Percentiles rank a stretch among this genome's conserved stretches.
Conservation (phyloP, 2,113 vertebrate species). For the Ornithorhynchus anatinus region DNA sequence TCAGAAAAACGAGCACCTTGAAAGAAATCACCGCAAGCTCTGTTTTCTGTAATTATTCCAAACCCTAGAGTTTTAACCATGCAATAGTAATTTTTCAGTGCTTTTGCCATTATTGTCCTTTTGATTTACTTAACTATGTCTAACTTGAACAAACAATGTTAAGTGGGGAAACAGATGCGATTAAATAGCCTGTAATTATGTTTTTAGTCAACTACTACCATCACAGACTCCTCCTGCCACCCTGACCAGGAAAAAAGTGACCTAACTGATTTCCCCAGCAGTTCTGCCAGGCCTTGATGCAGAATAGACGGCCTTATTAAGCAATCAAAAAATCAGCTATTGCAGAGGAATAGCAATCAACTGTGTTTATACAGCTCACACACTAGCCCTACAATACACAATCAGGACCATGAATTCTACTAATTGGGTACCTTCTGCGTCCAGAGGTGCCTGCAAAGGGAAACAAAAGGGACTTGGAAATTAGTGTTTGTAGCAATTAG, state of each 20-base stretch:
- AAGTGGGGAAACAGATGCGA: conserved; percentile 79
- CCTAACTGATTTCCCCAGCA: conserved; percentile 79
- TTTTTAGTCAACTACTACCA: conserved; percentile 78
- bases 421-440: conserved; percentile 84
- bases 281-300: conserved; percentile 72
- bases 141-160: conserved; percentile 82
- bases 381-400: conserved; percentile 79
- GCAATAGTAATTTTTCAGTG: conserved; percentile 72
- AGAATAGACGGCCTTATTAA: conserved; percentile 81
- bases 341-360: conserved; percentile 79
- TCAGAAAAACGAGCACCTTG: conserved; percentile 76
- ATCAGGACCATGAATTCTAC: conserved; percentile 84
- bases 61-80: conserved; percentile 71
- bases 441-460: conserved; percentile 75
- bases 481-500: conserved; percentile 83
- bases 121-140: conserved; percentile 77
- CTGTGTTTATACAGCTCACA: conserved; percentile 76
- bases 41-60: conserved; percentile 80
- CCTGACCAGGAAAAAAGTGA: conserved; percentile 79
- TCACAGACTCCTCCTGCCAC: conserved; percentile 74
- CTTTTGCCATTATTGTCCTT: conserved; percentile 77
- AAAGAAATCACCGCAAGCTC: conserved; percentile 66
- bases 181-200: conserved; percentile 81
- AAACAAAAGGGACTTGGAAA: conserved; percentile 81
- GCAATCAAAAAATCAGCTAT: conserved; percentile 79